Evolutionary conservation across 2,113 vertebrate genomes (phyloP), one percentile per base, ranked within the genome.

Genomic region (Isichthys henryi): DNA sequence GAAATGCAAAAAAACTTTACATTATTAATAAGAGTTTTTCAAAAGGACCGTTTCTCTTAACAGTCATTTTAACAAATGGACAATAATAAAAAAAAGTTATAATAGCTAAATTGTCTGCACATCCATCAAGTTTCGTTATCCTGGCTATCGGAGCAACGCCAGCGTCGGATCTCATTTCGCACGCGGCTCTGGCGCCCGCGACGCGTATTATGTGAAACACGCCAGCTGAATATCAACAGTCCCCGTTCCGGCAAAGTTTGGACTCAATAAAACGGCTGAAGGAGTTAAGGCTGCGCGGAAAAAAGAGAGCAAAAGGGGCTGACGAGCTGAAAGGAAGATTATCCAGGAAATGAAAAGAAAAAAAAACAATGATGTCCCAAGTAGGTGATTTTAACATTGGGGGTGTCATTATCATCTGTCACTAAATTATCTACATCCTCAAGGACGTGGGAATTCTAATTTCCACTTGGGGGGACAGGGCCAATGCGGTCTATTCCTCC

Each of bases 161-260:
- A 96, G 94, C 95, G 93, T 94, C 93, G 95, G 95, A 96, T 93
- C 94, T 95, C 93, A 94, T 94, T 95, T 94, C 93, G 94, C 91
- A 93, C 92, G 91, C 93, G 93, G 92, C 91, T 92, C 91, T 93
- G 96, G 96, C 96, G 94, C 95, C 96, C 95, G 94, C 97, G 95
- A 95, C 94, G 94, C 93, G 3, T n/a, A 94, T 96, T 96, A 96
- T 93, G 94, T 90, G 92, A 95, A 94, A 93, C 93, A 96, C 95
- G 89, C 93, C 93, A 95, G 94, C 96, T 97, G 97, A 97, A 97
- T 97, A 97, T 97, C 97, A 97, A 97, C 95, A 92, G 97, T 96
- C 96, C 96, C 92, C 90, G 93, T 95, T 96, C 96, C 93, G 93
- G 95, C 94, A 96, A 95, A 95, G 95, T 93, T 94, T 96, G 91